Evolutionary conservation across 1,140 invertebrate genomes (phyloP), one percentile per base, ranked within the genome.

Genomic region (Planococcus citri): DNA sequence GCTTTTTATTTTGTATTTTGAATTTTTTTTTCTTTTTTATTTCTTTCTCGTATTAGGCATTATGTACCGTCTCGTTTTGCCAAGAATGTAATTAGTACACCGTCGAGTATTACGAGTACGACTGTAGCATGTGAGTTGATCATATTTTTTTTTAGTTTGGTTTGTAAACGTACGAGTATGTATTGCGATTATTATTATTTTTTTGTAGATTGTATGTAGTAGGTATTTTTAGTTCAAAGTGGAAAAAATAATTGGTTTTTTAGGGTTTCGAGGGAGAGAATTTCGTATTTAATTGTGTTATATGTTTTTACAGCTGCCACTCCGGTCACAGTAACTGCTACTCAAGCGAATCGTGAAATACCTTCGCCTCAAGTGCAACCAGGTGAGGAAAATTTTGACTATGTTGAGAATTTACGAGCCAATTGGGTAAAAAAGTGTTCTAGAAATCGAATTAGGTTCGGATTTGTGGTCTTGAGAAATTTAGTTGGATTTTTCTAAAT

Each of bases 341-440:
- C 60, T 22, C 60, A 25, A 25, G 10, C 60, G 20, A 69, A 72
- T 41, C 68, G 75, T 22, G 75, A 73, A 67, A 74, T 76, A 73
- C 75, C 75, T 8, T 75, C 74, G 9, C 75, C 74, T 20, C 64
- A 71, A 21, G 74, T 73, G 27, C 75, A 74, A 71, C 75, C 73
- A 70, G 74, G 75, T 73, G 70, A 68, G 69, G 61, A 69, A n/a
- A n/a, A n/a, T n/a, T n/a, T n/a, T n/a, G n/a, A n/a, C n/a, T n/a
- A n/a, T n/a, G n/a, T n/a, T n/a, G n/a, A n/a, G n/a, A n/a, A n/a
- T n/a, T n/a, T n/a, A n/a, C n/a, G n/a, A n/a, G n/a, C n/a, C n/a
- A n/a, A n/a, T n/a, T n/a, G n/a, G n/a, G n/a, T n/a, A n/a, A n/a
- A n/a, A n/a, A n/a, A n/a, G n/a, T n/a, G n/a, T n/a, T n/a, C n/a